Base-by-base conservation (phyloP, 2,797 vertebrate species). In the Esox masquinongy region DNA sequence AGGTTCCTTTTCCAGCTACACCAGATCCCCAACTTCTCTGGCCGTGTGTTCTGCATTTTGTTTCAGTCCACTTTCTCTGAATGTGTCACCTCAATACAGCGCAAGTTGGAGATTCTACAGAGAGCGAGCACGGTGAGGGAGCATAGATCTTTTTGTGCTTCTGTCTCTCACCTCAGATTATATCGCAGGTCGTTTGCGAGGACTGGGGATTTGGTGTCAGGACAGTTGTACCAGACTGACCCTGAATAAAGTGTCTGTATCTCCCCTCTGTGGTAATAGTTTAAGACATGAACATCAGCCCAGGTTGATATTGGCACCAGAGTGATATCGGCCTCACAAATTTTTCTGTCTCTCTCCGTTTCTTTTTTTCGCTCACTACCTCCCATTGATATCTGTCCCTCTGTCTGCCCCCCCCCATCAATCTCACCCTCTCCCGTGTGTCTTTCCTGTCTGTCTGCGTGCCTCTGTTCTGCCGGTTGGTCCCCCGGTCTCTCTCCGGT, bases 1-100 rank as follows among this genome's bases (percentile, higher is more conserved):
- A 99, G 98, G 86, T 99, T 99, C 82, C 96, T 99, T 76, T 93
- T 95, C 83, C 97, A 99, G 84, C 94, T 99, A 96, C 96, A 9
- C 24, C 89, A 96, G 78, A 98, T 99, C 84, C 97, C 97, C 77
- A 96, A 97, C 92, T 99, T 99, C 88, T 97, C 97, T 50, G 94
- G 96, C 75, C 90, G 97, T 79, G 96, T 98, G 4, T 99, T 98
- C 90, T 98, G 97, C 88, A 99, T 99, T 86, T 91, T 99, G 68
- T 98, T 98, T 86, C 98, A 98, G 61, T 97, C 96, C 67, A 97
- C 94, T 0, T 99, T 98, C 91, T 93, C 93, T 63, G 97, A 99
- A 89, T 97, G 94, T 87, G 96, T 96, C 89, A 91, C 92, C 2
- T 96, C 95, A 16, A 93, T 98, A 76, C 94, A 50, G 36, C 96